Evolutionary conservation across 35 echinoderm and acorn worm species (phyloP).

Genomic region (Heliocidaris tuberculata): DNA sequence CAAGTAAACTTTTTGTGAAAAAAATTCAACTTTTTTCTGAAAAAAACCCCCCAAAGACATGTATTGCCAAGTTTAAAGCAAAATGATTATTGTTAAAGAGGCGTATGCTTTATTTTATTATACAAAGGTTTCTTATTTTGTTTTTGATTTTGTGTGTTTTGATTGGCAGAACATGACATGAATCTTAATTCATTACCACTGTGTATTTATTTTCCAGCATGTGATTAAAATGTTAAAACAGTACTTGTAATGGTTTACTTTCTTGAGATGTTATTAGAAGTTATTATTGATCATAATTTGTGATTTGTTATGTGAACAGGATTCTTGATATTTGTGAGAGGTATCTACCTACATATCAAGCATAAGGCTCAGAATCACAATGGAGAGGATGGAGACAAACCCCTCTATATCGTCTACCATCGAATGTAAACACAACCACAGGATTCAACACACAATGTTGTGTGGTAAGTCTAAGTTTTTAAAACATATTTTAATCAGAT

Average conservation of each 20-base stretch:
- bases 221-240: neutral
- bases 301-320: neutral
- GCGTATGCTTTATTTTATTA: neutral
- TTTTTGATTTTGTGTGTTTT: neutral
- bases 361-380: neutral
- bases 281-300: too few species aligned
- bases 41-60: too few species aligned
- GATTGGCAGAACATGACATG: neutral
- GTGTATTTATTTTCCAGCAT: neutral
- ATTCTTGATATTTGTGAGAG: constrained; percentile 48
- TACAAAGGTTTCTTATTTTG: neutral
- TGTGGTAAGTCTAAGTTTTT: neutral
- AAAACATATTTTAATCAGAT: too few species aligned
- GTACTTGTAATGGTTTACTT: neutral
- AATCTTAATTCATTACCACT: neutral
- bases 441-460: neutral
- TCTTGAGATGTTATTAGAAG: neutral
- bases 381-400: neutral
- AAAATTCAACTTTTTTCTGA: too few species aligned
- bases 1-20: too few species aligned
- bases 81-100: too few species aligned
- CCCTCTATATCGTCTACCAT: neutral
- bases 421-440: constrained; percentile 17
- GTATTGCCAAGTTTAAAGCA: too few species aligned
- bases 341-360: constrained; percentile 43